Conservation (phyloP, 2,113 vertebrate genomes). For the Hystrix cristata region DNA sequence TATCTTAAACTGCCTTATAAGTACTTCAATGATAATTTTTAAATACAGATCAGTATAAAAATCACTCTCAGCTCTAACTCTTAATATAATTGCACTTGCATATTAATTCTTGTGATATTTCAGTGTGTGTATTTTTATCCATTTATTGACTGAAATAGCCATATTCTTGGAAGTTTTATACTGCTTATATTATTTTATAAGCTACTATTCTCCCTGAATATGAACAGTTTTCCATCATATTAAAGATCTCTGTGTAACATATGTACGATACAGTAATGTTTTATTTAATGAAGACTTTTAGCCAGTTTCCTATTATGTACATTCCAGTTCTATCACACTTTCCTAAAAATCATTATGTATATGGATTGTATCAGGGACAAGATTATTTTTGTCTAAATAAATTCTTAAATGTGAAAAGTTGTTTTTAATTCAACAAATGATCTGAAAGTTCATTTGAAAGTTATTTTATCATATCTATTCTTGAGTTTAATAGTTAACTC, state of each 20-base stretch:
- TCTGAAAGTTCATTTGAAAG: not conserved
- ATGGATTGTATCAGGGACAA: not conserved
- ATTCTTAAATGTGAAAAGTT: conserved; percentile 2
- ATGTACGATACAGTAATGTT: not conserved
- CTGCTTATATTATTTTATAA: not conserved
- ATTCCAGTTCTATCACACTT: not conserved
- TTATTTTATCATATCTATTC: not conserved
- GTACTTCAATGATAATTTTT: not conserved
- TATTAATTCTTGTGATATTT: not conserved
- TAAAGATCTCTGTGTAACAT: not conserved
- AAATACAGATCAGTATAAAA: not conserved
- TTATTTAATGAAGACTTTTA: not conserved
- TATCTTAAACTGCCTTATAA: not conserved
- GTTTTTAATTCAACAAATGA: not conserved
- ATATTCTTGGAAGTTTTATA: not conserved
- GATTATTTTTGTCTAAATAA: not conserved
- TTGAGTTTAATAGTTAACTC: not conserved
- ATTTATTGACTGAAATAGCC: not conserved
- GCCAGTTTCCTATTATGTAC: not conserved
- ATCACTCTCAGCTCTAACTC: not conserved
- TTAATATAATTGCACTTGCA: not conserved
- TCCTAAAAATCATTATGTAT: not conserved
- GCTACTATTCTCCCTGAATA: not conserved
- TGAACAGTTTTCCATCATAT: not conserved
- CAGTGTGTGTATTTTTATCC: not conserved